These are phyloP conservation scores for Atta colombica DNA, from an alignment of 1,140 invertebrate genomes.

Conservation along the genomic window DNA sequence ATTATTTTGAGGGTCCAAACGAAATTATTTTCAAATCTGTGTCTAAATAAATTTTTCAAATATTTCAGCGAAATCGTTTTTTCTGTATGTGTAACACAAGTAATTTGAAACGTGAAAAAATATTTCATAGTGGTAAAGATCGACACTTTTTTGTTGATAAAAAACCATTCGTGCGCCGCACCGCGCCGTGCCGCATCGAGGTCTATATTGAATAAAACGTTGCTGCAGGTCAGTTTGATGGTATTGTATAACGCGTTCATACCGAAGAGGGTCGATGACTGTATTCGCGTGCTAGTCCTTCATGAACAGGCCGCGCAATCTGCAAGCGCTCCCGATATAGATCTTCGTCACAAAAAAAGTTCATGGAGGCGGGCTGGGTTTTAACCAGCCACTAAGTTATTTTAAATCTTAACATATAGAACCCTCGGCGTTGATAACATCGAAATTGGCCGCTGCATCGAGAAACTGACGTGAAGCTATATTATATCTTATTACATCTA, in stretches of 20 bases:
- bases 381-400: slow-evolving; percentile 11
- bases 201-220: slow-evolving; percentile 79
- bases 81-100: neutral
- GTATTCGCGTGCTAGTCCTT: slow-evolving; percentile 82
- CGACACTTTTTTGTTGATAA: slow-evolving; percentile 48
- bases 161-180: slow-evolving; percentile 16
- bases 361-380: neutral
- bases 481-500: neutral
- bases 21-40: too few relatives aligned
- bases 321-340: slow-evolving; percentile 82
- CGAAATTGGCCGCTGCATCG: slow-evolving; percentile 9
- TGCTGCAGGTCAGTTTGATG: slow-evolving; percentile 80
- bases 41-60: too few relatives aligned
- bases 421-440: slow-evolving; percentile 1
- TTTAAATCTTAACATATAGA: slow-evolving; percentile 21
- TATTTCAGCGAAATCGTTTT: too few relatives aligned
- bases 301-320: slow-evolving; percentile 79
- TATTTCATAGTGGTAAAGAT: slow-evolving; percentile 31
- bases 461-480: neutral
- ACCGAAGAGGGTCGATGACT: slow-evolving; percentile 81
- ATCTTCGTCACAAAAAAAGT: slow-evolving; percentile 61
- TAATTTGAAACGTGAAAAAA: neutral
- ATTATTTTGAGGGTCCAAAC: too few relatives aligned
- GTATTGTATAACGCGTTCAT: slow-evolving; percentile 77
- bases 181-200: slow-evolving; percentile 28